Percentiles rank a stretch among this genome's conserved stretches.
phyloP scores from a whole-genome alignment of 1,140 invertebrate genomes.

The Magallana ariakensis region DNA sequence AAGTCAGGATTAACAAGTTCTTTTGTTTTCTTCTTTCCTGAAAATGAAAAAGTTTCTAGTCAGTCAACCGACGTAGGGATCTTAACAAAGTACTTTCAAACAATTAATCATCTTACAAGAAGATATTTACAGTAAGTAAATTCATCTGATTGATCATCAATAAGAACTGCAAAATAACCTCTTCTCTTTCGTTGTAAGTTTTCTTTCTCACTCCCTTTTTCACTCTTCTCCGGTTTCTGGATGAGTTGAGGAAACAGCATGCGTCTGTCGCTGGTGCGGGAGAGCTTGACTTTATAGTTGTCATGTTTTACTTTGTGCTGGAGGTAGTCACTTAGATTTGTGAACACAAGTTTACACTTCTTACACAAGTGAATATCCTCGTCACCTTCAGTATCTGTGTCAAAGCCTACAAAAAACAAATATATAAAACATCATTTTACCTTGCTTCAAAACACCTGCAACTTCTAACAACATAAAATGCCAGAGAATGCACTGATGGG shows the following conservation, averaged over 20 bases:
- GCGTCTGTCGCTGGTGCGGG: conserved; percentile 59
- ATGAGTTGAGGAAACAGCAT: conserved; percentile 65
- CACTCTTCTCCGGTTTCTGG: conserved; percentile 57
- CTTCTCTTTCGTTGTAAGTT: conserved; percentile 50
- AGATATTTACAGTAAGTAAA: not conserved
- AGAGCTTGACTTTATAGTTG: conserved; percentile 68
- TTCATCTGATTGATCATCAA: not conserved
- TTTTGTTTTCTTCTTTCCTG: conserved; percentile 51
- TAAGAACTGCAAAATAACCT: conserved; percentile 36
- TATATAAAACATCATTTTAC: too few relatives aligned
- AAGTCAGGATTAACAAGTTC: conserved; percentile 59
- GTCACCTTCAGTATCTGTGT: conserved; percentile 66
- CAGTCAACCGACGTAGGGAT: not conserved
- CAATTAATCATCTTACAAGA: not conserved
- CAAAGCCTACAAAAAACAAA: conserved; percentile 49
- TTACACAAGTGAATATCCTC: conserved; percentile 72
- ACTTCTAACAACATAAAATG: too few relatives aligned
- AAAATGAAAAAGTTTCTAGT: not conserved
- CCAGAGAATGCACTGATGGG: too few relatives aligned
- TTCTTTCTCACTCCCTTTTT: conserved; percentile 45
- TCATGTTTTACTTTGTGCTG: conserved; percentile 74
- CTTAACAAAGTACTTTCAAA: not conserved
- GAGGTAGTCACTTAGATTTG: conserved; percentile 67
- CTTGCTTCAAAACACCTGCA: too few relatives aligned
- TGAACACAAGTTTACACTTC: conserved; percentile 71